Evolutionary conservation across 1,140 invertebrate genomes (phyloP).

Genomic region (Magallana ariakensis): DNA sequence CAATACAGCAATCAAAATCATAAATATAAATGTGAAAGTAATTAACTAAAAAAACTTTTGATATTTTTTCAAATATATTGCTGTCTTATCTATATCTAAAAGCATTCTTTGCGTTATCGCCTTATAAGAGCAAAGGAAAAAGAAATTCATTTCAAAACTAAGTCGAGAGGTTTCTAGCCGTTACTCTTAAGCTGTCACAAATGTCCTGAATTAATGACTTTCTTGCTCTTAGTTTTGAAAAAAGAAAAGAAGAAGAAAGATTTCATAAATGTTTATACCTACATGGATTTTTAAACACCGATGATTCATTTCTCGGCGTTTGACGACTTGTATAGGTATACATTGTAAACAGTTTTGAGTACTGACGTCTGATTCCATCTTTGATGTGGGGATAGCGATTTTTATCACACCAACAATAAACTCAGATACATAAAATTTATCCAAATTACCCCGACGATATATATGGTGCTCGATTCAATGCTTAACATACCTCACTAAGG

Average conservation of each 20-base stretch:
- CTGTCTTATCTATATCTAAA: no score
- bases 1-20: no score
- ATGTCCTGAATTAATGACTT: constrained; percentile 13
- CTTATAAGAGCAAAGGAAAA: neutral
- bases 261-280: neutral
- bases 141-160: neutral
- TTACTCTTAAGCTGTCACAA: neutral
- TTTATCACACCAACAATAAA: constrained; percentile 7
- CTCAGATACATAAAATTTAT: constrained; percentile 25
- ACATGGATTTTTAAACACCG: neutral
- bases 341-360: neutral
- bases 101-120: no score
- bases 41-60: no score
- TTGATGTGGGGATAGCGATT: constrained; percentile 15
- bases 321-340: neutral
- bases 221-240: constrained; percentile 1
- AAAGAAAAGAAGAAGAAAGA: no score
- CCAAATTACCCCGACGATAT: constrained; percentile 25
- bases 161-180: neutral
- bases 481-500: neutral
- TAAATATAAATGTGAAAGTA: no score
- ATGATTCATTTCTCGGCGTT: neutral
- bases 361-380: neutral
- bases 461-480: neutral
- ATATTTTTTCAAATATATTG: no score